A percentile compares a stretch with the other conserved stretches of the same genome.
phyloP scores from a whole-genome alignment of 2,113 vertebrate species.

The Pomatostomus ruficeps region DNA sequence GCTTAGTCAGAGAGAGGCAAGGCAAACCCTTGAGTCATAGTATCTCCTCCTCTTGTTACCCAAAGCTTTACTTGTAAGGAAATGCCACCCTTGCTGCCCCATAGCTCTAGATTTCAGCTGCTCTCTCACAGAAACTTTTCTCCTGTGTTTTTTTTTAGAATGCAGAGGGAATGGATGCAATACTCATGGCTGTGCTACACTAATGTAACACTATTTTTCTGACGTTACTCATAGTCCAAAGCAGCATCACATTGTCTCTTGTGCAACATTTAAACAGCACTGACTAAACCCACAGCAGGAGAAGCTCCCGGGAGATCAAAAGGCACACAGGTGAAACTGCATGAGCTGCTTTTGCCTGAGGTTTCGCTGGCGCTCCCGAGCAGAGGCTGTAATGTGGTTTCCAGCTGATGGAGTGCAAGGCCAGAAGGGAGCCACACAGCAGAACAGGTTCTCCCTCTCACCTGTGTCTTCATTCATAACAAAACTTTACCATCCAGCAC shows the following conservation, averaged over 20 bases:
- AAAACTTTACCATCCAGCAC: not conserved
- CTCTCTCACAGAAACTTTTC: not conserved
- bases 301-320: not conserved
- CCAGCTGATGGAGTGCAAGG: not conserved
- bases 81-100: not conserved
- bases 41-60: not conserved
- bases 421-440: not conserved
- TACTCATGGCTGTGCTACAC: rapidly evolving
- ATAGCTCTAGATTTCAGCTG: rapidly evolving
- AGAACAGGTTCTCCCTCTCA: not conserved
- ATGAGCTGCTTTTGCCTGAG: not conserved
- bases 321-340: not conserved
- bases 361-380: not conserved
- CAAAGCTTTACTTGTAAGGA: not conserved
- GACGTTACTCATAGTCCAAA: not conserved
- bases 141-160: not conserved
- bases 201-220: not conserved
- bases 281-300: not conserved
- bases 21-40: not conserved
- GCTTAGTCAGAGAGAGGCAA: not conserved
- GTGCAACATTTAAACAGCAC: not conserved
- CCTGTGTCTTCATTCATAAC: not conserved
- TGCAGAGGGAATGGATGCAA: not conserved
- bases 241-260: not conserved
- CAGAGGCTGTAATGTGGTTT: not conserved